Base-by-base conservation (phyloP, 2,888 invertebrate species). In the Carabus problematicus region DNA sequence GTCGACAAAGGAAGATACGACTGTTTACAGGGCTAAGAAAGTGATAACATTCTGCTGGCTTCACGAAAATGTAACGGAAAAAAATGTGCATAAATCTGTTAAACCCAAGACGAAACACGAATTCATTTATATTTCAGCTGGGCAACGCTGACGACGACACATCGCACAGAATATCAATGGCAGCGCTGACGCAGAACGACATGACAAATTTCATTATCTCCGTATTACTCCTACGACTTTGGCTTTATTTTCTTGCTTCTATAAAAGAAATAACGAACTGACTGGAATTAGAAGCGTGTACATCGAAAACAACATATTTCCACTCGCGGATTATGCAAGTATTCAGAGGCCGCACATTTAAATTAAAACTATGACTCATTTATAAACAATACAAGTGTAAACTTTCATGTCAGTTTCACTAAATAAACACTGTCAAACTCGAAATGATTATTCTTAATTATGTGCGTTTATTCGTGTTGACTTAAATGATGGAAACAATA, bases 11-110 rank as follows among this genome's bases (percentile, higher is more conserved):
- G 52, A 16, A 11, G 11, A 52, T 52, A 29, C 29, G 12, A 63
- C 62, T 66, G 66, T 58, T 66, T 66, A 49, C 58, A 47, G 58
- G 58, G 47, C 18, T 58, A 58, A 29, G 58, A 47, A 66, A 66
- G 58, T 66, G 58, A 58, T 64, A 56, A 62, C 47, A 9, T 49
- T 62, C 8, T 45, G 56, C 39, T 39, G 9, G 52, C 19, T 42
- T 42, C 43, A 42, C 43, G 49, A 64, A 54, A 43, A 56, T 64
- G 64, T 43, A 55, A 56, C 64, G 43, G 54, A 52, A 64, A 64
- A 56, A 29, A 64, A 56, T 55, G 64, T 64, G 43, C 64, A 64
- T 64, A 64, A 64, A 64, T 64, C 64, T 55, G 56, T 42, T 56
- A 64, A 19, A 43, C 41, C 29, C 29, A 8, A 12, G 12, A 39